These are phyloP conservation scores for Schlechtendalia chinensis DNA, from an alignment of 1,140 invertebrate genomes.

Conservation along the genomic window DNA sequence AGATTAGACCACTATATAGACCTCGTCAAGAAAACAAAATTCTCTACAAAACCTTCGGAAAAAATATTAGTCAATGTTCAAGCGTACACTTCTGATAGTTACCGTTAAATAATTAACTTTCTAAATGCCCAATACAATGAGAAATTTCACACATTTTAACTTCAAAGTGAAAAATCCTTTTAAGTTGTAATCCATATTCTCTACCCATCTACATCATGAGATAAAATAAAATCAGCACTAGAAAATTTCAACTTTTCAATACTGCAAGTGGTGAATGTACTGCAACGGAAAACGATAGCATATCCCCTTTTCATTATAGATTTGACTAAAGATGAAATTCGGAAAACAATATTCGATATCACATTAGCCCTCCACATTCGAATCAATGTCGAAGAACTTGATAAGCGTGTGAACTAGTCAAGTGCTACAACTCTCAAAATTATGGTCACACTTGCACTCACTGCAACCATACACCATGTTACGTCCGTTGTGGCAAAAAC, in stretches of 20 bases:
- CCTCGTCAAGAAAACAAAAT: not conserved
- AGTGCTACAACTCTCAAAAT: not conserved
- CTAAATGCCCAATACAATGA: not conserved
- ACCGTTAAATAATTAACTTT: conserved; percentile 6
- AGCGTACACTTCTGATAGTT: not conserved
- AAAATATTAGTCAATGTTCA: not conserved
- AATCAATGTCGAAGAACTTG: not conserved
- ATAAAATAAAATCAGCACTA: not conserved
- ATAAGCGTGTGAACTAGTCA: not conserved
- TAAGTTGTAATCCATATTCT: not conserved
- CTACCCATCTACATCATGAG: not conserved
- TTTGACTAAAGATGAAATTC: not conserved
- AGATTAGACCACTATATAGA: not conserved
- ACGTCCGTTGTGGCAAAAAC: conserved; percentile 56
- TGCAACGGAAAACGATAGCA: not conserved
- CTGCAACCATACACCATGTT: conserved; percentile 43
- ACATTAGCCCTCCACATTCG: too few relatives aligned
- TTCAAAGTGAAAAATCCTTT: not conserved
- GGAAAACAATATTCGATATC: not conserved
- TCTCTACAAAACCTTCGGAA: not conserved
- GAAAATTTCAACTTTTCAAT: not conserved
- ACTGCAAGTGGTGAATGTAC: not conserved
- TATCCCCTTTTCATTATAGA: not conserved
- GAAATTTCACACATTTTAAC: not conserved
- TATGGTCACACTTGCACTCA: not conserved